Conservation (phyloP, 2,888 invertebrate species). For the Quadroppia sp. region DNA sequence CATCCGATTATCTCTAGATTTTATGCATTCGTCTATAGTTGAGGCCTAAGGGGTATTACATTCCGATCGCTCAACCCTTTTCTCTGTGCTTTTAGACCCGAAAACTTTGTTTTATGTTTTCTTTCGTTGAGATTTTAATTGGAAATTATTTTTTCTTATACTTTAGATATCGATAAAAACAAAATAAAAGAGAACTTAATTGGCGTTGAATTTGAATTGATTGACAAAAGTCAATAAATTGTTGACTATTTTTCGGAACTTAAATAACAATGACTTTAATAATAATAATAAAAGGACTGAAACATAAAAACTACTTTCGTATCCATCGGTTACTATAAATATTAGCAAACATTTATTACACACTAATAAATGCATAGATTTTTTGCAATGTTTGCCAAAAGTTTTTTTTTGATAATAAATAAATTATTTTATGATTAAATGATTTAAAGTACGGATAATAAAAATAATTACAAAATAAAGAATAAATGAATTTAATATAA, state of each 20-base stretch:
- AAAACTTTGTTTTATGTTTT: background rate
- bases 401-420: too few relatives aligned
- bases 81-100: background rate
- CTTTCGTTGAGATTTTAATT: background rate
- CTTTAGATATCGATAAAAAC: too few relatives aligned
- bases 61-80: conserved; percentile 4
- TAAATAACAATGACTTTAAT: conserved; percentile 7
- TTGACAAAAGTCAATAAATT: background rate
- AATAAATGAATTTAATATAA: too few relatives aligned
- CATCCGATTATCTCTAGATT: background rate
- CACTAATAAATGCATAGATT: background rate
- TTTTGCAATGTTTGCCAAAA: too few relatives aligned
- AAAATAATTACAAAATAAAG: too few relatives aligned
- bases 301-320: background rate
- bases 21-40: conserved; percentile 1
- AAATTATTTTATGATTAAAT: too few relatives aligned
- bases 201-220: background rate
- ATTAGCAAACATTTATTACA: background rate
- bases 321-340: background rate
- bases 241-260: background rate
- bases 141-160: background rate
- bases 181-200: background rate
- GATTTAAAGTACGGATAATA: too few relatives aligned
- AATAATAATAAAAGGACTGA: background rate
- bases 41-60: conserved; percentile 10